Base-by-base conservation (phyloP, 2,888 invertebrate genomes). In the Peribatodes rhomboidaria region DNA sequence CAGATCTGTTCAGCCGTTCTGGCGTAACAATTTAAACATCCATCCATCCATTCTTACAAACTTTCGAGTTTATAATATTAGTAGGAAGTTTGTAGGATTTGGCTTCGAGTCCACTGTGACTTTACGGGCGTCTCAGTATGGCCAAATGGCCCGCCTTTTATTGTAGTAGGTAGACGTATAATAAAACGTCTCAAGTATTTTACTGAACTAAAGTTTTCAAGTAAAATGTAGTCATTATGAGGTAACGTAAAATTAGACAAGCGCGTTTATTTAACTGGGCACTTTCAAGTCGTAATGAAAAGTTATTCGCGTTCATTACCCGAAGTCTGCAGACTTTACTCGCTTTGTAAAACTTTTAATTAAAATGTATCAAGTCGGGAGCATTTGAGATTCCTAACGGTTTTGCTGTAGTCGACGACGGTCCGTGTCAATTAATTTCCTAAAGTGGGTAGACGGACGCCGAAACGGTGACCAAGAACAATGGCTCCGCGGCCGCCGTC, bases 371-470 rank as follows among this genome's bases (percentile, higher is more conserved):
- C 85, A 84, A 85, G 84, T 72, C 78, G 75, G 77, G 82, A 82
- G 82, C 76, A 78, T 79, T 85, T 74, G 72, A 84, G 85, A 88
- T 83, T 86, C 79, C 80, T 84, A 82, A 84, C 81, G 74, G 82
- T 84, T 86, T 84, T 86, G 80, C 88, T 85, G 84, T 81, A 81
- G 80, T 78, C 79, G 84, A 81, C 81, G 79, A 80, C 80, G 82
- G 87, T 87, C 80, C 80, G 81, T 86, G 86, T 88, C 89, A 89
- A 88, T 90, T 92, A 89, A 89, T 90, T 90, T 88, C 79, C 81
- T 86, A 87, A 88, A 89, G 89, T 88, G 86, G 85, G 81, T 79
- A 87, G 84, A 86, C 84, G 81, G 78, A 81, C 80, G 80, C 75
- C 71, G 82, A 81, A 82, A 80, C 78, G 80, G 80, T 82, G 80